These are phyloP conservation scores for Burhinus bistriatus DNA, from an alignment of 2,113 vertebrate species.

Conservation along the genomic window DNA sequence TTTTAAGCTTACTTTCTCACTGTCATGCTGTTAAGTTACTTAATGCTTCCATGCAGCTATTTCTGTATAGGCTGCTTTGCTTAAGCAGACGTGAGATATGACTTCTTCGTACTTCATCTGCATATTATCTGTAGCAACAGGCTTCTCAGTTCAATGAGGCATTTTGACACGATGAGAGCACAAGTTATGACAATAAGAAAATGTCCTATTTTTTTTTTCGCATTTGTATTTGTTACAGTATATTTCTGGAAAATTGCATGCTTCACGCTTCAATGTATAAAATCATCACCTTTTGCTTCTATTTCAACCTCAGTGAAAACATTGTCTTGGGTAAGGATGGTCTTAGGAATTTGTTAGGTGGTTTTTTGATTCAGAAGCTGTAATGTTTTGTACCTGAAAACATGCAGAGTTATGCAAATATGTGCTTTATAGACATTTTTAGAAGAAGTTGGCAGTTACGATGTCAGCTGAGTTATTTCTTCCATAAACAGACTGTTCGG, in stretches of 20 bases:
- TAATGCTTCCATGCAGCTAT: not conserved
- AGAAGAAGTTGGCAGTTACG: not conserved
- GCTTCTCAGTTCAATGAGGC: not conserved
- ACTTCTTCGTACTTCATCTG: not conserved
- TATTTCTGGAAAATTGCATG: not conserved
- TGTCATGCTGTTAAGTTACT: not conserved
- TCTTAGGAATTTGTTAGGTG: not conserved
- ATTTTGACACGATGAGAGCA: not conserved
- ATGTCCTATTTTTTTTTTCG: not conserved
- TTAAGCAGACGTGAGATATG: not conserved
- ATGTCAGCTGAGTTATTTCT: conserved; percentile 20
- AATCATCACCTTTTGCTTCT: not conserved
- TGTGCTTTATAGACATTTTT: not conserved
- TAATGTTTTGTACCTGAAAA: conserved; percentile 3
- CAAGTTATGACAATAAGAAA: not conserved
- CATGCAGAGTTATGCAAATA: conserved; percentile 8
- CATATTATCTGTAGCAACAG: not conserved
- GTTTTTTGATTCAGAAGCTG: not conserved
- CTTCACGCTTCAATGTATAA: not conserved
- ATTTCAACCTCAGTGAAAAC: not conserved
- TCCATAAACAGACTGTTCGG: not conserved
- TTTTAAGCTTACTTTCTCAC: not conserved
- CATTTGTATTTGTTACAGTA: not conserved
- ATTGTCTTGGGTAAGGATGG: not conserved
- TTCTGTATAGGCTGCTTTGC: not conserved